These are phyloP conservation scores for Hipparchia semele DNA, from an alignment of 2,888 invertebrate species.

Conservation along the genomic window DNA sequence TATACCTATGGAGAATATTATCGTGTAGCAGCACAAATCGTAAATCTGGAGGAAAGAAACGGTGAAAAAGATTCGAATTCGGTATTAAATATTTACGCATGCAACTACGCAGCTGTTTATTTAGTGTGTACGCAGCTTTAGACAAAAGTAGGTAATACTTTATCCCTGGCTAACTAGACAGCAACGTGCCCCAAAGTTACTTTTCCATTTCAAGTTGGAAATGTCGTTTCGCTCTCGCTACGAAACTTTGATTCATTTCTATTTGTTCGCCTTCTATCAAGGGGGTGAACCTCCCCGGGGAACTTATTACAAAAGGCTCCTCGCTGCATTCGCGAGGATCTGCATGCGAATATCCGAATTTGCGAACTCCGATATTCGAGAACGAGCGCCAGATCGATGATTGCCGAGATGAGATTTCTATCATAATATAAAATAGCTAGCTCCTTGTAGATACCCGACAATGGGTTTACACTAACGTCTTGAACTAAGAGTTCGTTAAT, in stretches of 20 bases:
- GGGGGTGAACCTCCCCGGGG: slow-evolving; percentile 35
- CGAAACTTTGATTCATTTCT: slow-evolving; percentile 32
- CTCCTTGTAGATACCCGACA: slow-evolving; percentile 17
- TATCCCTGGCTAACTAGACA: slow-evolving; percentile 16
- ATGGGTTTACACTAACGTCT: slow-evolving; percentile 18
- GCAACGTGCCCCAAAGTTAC: slow-evolving; percentile 13
- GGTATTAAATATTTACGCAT: no score
- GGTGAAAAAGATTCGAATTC: no score
- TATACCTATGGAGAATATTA: no score
- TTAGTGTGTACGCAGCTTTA: no score
- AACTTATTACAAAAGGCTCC: slow-evolving; percentile 41
- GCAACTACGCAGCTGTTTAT: no score
- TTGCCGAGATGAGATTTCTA: slow-evolving; percentile 36
- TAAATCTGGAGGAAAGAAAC: no score
- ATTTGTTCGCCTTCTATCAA: slow-evolving; percentile 29
- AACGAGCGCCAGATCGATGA: slow-evolving; percentile 44
- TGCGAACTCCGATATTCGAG: slow-evolving; percentile 64
- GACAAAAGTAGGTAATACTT: not conserved
- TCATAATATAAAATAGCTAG: slow-evolving; percentile 7
- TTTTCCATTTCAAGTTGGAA: slow-evolving; percentile 24
- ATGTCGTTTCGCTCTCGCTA: slow-evolving; percentile 15
- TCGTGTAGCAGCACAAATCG: no score
- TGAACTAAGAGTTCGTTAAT: not conserved
- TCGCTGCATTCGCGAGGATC: slow-evolving; percentile 51
- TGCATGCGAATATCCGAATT: slow-evolving; percentile 76